Percentiles rank a stretch among this genome's conserved stretches.
Evolutionary conservation across 2,888 invertebrate species (phyloP).

Genomic region (Leptothorax acervorum): DNA sequence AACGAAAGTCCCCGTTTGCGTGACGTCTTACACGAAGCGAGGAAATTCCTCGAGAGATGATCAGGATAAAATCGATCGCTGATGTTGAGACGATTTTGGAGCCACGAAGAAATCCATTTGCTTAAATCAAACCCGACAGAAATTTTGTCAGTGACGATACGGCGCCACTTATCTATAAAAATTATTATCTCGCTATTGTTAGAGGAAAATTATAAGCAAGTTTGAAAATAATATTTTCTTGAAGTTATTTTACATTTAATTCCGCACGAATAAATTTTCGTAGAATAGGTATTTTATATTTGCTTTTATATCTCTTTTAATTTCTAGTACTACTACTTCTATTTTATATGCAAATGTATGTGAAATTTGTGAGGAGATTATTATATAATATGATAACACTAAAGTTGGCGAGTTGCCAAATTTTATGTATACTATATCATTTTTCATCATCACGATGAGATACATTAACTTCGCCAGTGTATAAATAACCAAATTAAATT

Average conservation of each 20-base stretch:
- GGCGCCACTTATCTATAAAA: slow-evolving; percentile 91
- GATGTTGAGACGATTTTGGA: slow-evolving; percentile 87
- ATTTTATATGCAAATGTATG: neutral
- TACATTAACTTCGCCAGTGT: too few species aligned
- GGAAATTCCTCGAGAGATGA: slow-evolving; percentile 89
- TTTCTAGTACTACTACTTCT: neutral
- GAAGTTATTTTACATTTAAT: neutral
- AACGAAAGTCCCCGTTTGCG: slow-evolving; percentile 87
- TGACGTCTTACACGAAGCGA: slow-evolving; percentile 90
- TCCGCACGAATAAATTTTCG: neutral
- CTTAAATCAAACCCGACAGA: slow-evolving; percentile 90
- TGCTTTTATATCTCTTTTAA: slow-evolving; percentile 7
- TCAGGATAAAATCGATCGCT: slow-evolving; percentile 87
- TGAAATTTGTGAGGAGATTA: slow-evolving; percentile 4
- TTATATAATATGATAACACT: neutral
- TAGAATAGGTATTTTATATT: neutral
- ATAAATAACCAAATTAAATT: too few species aligned
- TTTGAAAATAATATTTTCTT: neutral
- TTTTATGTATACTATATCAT: neutral
- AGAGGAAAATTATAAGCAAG: slow-evolving; percentile 63
- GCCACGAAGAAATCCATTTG: slow-evolving; percentile 88
- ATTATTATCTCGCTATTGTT: slow-evolving; percentile 88
- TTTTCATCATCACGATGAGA: neutral
- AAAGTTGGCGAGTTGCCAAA: neutral
- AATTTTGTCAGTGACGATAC: slow-evolving; percentile 92